Evolutionary conservation across 2,113 vertebrate species (phyloP), one percentile per base, ranked within the genome.

Genomic region (Paratilapia polleni): DNA sequence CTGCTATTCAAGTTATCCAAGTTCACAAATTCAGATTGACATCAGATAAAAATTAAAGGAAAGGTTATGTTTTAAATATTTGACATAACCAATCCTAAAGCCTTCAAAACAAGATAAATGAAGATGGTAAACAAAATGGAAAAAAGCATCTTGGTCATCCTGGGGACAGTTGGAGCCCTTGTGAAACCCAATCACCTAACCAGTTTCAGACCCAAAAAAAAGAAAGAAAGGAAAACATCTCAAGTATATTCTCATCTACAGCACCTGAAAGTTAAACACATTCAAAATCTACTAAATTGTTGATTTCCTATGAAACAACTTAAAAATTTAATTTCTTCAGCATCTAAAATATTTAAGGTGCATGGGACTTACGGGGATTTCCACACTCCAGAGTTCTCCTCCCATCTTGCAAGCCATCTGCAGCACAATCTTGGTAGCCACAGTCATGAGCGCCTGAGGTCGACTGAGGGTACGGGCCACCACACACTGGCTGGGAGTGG

Each of bases 391-490:
- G 8, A 99, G 97, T 22, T 99, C 98, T 85, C 98, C 98, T 8
- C 98, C 98, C 96, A 99, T 98, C 94, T 99, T 99, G 90, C 98
- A 99, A 76, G 97, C 97, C 94, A 99, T 98, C 90, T 99, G 98
- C 43, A 99, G 90, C 10, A 96, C 97, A 4, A 99, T 97, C 94
- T 99, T 99, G 8, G 98, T 99, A 8, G 97, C 97, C 6, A 99
- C 88, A 0, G 97, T 96, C 97, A 97, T 95, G 74, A 97, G 91
- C 0, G 96, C 92, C 87, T 98, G 97, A 6, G 97, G 96, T 26
- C 95, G 96, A 85, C 96, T 96, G 41, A 99, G 70, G 5, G 98
- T 99, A 1, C 97, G 97, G 12, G 97, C 91, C 34, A 99, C 2
- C 70, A 99, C 97, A 73, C 98, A 99, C 83, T 99, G 98, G 86